Percentiles rank a stretch among this genome's conserved stretches.
Evolutionary conservation across 2,797 vertebrate species (phyloP).

Genomic region (Trachops cirrhosus): DNA sequence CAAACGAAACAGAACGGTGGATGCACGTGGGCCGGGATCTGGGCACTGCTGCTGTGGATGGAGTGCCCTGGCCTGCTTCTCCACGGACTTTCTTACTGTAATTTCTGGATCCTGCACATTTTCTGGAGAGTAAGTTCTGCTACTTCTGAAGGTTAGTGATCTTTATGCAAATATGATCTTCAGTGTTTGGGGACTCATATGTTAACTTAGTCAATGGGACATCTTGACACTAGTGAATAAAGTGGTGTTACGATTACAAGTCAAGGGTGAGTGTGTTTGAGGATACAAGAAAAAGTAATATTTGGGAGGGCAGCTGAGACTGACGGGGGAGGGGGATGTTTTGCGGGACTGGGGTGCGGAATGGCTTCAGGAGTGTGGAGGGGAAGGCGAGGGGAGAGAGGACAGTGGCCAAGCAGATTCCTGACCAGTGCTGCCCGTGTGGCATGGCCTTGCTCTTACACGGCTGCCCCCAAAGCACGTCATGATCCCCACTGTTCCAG

Average conservation of each 20-base stretch:
- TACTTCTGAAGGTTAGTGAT: fast-evolving
- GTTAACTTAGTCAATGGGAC: neutral
- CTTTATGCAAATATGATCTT: neutral
- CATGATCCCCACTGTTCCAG: fast-evolving
- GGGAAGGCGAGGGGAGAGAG: fast-evolving
- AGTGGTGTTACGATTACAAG: neutral
- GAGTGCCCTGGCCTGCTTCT: fast-evolving
- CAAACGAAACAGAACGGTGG: fast-evolving
- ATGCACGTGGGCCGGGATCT: fast-evolving
- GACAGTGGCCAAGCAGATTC: fast-evolving
- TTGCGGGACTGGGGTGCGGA: fast-evolving
- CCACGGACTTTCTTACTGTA: fast-evolving
- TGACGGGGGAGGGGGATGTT: fast-evolving
- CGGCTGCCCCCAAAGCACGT: fast-evolving
- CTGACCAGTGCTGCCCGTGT: fast-evolving
- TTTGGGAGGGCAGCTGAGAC: fast-evolving
- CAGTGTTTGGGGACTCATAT: neutral
- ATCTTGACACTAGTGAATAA: fast-evolving
- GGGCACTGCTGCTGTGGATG: fast-evolving
- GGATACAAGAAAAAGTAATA: fast-evolving
- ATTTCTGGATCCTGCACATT: fast-evolving
- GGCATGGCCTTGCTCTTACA: fast-evolving
- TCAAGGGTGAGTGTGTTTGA: neutral
- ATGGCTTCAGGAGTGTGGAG: too few species aligned
- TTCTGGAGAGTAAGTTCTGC: neutral